Evolutionary conservation across 2,113 vertebrate species (phyloP), one percentile per base, ranked within the genome.

Genomic region (Scophthalmus maximus): DNA sequence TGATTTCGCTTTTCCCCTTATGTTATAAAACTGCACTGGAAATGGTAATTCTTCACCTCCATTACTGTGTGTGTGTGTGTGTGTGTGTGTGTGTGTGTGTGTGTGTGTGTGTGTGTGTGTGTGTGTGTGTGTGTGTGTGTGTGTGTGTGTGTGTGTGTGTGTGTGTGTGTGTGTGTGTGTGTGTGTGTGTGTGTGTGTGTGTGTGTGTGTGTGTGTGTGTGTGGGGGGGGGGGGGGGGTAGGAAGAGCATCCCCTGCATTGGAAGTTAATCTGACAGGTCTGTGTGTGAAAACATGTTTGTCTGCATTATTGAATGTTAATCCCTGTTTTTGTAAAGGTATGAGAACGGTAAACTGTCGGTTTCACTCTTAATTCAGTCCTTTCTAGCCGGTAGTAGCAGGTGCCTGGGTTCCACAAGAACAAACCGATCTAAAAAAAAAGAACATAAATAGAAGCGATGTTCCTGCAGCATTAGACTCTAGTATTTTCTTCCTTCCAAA

Each of bases 21-120:
- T 76, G 72, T 83, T 62, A 44, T 72, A 25, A 60, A 40, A 38
- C 51, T 79, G 72, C 70, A 80, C 69, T 80, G 79, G 14, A 68
- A 74, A 58, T 12, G 29, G 42, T 57, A 32, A 23, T 74, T 74
- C 14, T 56, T 70, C 18, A 27, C 44, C 47, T 36, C 9, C 30
- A 64, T 66, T 20, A 2, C 10, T 11, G 40, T 10, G 18, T 32
- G 23, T n/a, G 36, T 68, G n/a, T n/a, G n/a, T n/a, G n/a, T n/a
- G n/a, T n/a, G n/a, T n/a, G n/a, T n/a, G n/a, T n/a, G n/a, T n/a
- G n/a, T n/a, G n/a, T n/a, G n/a, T n/a, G n/a, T n/a, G n/a, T n/a
- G n/a, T n/a, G n/a, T n/a, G n/a, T n/a, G n/a, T n/a, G n/a, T n/a
- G n/a, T n/a, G n/a, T n/a, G n/a, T n/a, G n/a, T n/a, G n/a, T n/a